These are phyloP conservation scores for Corynorhinus townsendii DNA, from an alignment of 2,113 vertebrate genomes.

Conservation along the genomic window DNA sequence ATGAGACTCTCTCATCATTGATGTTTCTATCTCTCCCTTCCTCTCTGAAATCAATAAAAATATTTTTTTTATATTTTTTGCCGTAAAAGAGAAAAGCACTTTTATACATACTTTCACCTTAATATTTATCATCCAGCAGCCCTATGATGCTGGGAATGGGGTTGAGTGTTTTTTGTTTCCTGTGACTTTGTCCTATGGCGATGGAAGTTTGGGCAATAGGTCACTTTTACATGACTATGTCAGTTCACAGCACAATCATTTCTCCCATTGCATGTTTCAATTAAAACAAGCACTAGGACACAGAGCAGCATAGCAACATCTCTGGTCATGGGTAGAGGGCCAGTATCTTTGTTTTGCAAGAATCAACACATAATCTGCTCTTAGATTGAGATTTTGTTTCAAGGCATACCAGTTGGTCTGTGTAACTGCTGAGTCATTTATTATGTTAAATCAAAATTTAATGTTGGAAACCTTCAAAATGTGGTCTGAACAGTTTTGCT, in stretches of 20 bases:
- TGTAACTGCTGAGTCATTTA: background rate
- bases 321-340: background rate
- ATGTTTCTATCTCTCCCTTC: no score
- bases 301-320: background rate
- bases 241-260: background rate
- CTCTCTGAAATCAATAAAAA: no score
- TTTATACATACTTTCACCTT: background rate
- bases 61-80: background rate
- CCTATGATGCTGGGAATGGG: background rate
- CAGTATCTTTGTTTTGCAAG: background rate
- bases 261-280: background rate
- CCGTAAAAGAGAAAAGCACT: background rate
- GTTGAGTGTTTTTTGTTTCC: background rate
- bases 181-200: background rate
- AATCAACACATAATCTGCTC: background rate
- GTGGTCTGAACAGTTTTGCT: background rate
- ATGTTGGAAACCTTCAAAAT: background rate
- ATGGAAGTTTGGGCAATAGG: background rate
- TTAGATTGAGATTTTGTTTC: background rate
- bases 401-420: background rate
- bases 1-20: no score
- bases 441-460: slow-evolving; percentile 19
- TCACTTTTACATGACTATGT: background rate
- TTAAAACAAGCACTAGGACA: background rate
- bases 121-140: background rate